Evolutionary conservation across 2,888 invertebrate genomes (phyloP), one percentile per base, ranked within the genome.

Genomic region (Lumbricus terrestris): DNA sequence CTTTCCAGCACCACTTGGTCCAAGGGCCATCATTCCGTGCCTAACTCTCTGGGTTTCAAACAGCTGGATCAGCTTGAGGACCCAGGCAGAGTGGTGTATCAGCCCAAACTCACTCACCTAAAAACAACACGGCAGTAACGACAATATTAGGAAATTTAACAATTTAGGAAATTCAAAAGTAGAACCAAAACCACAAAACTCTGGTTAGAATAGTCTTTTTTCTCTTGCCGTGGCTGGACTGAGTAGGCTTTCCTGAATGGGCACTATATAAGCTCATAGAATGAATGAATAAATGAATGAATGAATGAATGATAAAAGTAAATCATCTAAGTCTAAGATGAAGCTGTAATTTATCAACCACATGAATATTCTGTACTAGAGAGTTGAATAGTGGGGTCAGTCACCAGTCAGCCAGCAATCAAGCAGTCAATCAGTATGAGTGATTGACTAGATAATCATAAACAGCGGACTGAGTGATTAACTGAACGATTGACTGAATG

Each of bases 51-150:
- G 95, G 15, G 95, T 95, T 93, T 95, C 95, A 91, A 93, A 95
- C 18, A 90, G 96, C 96, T 97, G 98, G 94, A 99, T 98, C 90
- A 99, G 96, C 95, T 99, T 99, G 88, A 98, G 95, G 42, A 97
- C 96, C 99, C 98, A 99, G 0, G 98, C 97, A n/a, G 97, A 97
- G 95, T 99, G 98, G 94, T 97, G 97, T 91, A 99, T 96, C 89
- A 99, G 95, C 38, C 97, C 97, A 82, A 93, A 93, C 82, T 94
- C 94, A n/a, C 91, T 90, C 16, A 95, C 94, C 94, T 95, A 90
- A 18, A n/a, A 91, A 82, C 54, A 47, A 82, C 29, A 88, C 29
- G 38, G 42, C 83, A 89, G 35, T 89, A n/a, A 88, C 34, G 13
- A 88, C 88, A 88, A 88, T n/a, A n/a, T n/a, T 33, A 8, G 13